Evolutionary conservation across 1,140 invertebrate genomes (phyloP).

Genomic region (Nomia melanderi): DNA sequence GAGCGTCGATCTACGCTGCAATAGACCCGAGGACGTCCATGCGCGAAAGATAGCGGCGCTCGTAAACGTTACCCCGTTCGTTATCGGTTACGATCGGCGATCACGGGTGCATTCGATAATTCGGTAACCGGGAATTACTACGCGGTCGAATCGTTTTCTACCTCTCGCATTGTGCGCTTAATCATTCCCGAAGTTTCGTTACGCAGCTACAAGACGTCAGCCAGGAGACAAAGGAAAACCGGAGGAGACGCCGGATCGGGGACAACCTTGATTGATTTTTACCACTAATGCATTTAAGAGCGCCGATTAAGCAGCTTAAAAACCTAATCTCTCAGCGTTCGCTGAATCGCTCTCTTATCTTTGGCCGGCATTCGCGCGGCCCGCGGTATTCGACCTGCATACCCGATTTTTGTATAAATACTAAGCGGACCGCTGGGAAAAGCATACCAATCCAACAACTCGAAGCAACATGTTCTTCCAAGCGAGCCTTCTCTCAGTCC

Average conservation of each 20-base stretch:
- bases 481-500: conserved; percentile 12
- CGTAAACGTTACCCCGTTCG: no score
- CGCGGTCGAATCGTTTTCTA: no score
- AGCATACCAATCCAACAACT: neutral
- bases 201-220: neutral
- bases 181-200: no score
- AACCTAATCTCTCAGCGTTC: neutral
- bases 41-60: no score
- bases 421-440: no score
- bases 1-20: no score
- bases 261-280: conserved; percentile 13
- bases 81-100: no score
- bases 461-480: conserved; percentile 13
- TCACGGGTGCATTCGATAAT: no score
- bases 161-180: neutral
- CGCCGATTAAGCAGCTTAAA: neutral
- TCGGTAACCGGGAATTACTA: no score
- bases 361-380: neutral
- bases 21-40: no score
- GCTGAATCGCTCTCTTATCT: neutral
- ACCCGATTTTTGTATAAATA: conserved; percentile 37
- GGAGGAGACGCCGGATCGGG: neutral
- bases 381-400: neutral
- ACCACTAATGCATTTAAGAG: neutral
- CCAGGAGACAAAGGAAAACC: no score